These are phyloP conservation scores for Liopterus haemorrhoidalis DNA, from an alignment of 2,888 invertebrate species.

Conservation along the genomic window DNA sequence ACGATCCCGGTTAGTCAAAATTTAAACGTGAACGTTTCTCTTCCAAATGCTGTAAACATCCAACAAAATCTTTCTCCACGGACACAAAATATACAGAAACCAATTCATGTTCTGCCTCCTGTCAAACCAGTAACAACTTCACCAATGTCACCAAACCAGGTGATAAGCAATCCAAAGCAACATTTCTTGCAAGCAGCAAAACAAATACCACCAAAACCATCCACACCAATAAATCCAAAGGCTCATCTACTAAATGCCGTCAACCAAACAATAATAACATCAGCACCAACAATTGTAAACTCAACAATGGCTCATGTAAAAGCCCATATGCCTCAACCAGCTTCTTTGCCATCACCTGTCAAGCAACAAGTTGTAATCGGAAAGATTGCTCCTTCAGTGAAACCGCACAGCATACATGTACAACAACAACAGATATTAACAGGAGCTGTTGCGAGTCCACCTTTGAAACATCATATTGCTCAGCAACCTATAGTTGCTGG, in stretches of 20 bases:
- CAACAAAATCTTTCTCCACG: constrained; percentile 40
- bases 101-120: constrained; percentile 15
- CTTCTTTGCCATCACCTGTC: constrained; percentile 28
- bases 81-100: constrained; percentile 28
- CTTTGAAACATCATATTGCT: constrained; percentile 47
- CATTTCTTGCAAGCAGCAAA: constrained; percentile 44
- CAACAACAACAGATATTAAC: constrained; percentile 47
- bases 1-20: constrained; percentile 38
- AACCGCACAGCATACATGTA: constrained; percentile 33
- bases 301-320: constrained; percentile 47
- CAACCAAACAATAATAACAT: constrained; percentile 25
- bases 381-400: constrained; percentile 36
- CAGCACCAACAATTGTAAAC: constrained; percentile 34
- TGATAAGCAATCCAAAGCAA: constrained; percentile 42
- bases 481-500: constrained; percentile 49
- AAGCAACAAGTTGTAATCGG: constrained; percentile 41
- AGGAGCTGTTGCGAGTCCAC: constrained; percentile 53
- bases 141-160: constrained; percentile 27
- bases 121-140: constrained; percentile 30
- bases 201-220: constrained; percentile 25
- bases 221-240: constrained; percentile 43
- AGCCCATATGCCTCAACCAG: constrained; percentile 32
- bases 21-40: constrained; percentile 40
- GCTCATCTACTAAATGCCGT: constrained; percentile 44
- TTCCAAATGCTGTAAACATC: constrained; percentile 34